Evolutionary conservation across 2,797 vertebrate genomes (phyloP), one percentile per base, ranked within the genome.

Genomic region (Typhlichthys subterraneus): DNA sequence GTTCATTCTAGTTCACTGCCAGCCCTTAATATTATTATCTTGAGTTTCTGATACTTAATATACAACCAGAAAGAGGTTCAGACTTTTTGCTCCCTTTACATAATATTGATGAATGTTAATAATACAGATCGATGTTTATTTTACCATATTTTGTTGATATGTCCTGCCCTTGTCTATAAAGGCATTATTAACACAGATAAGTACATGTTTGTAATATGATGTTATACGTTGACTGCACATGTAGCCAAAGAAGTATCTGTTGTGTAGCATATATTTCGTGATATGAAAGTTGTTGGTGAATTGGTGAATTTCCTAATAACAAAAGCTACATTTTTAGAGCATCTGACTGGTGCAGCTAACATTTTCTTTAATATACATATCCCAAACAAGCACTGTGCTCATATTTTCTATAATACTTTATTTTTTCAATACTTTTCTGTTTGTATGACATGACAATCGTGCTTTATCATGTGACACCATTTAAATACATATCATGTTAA

Each of bases 401-500:
- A 82, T 90, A 87, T 91, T 90, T 92, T 92, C 86, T 91, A 91
- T 87, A 91, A 95, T 92, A 93, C 93, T 98, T 99, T 99, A 98
- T 93, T 93, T 70, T 84, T 89, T 89, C 80, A 87, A 77, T 87
- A 83, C 88, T 91, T 89, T 95, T 94, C 92, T 93, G 90, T 95
- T 93, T 94, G 93, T 95, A 94, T 92, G 89, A 98, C 95, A 96
- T 96, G 95, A 96, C 93, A 92, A 95, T 94, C 95, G 95, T 98
- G 96, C 96, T 94, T 96, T 94, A 93, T 95, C 87, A 91, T 95
- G 93, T 95, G 93, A 98, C 96, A 97, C 94, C 93, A 94, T 95
- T 95, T 95, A 97, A 93, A 97, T 96, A 98, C 96, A 97, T 95
- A 96, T 96, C 95, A 95, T 94, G 96, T 96, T 94, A 91, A 91